Evolutionary conservation across 2,888 invertebrate species (phyloP).

Genomic region (Protonemura montana): DNA sequence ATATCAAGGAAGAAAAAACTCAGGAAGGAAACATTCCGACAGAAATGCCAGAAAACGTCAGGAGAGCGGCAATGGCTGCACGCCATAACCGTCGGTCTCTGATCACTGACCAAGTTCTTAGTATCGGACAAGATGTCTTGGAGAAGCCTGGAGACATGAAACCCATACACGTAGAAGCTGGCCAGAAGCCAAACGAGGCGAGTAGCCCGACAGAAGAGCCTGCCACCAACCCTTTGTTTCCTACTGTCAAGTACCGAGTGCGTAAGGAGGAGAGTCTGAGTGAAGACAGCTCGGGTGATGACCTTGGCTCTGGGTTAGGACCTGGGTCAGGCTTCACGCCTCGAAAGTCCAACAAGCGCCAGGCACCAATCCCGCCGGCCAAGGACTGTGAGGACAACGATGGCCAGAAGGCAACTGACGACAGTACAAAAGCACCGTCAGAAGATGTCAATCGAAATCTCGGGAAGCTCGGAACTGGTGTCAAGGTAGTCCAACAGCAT

Average conservation of each 20-base stretch:
- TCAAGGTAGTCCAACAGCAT: slow-evolving; percentile 37
- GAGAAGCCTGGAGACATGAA: slow-evolving; percentile 56
- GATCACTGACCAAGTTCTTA: not conserved
- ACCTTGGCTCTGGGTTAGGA: slow-evolving; percentile 24
- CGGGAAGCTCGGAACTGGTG: slow-evolving; percentile 7
- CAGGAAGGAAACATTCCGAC: slow-evolving; percentile 63
- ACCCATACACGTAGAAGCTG: not conserved
- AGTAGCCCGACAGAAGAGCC: not conserved
- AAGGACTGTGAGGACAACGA: slow-evolving; percentile 49
- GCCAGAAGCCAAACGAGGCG: not conserved
- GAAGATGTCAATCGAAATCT: not conserved
- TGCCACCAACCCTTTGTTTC: not conserved
- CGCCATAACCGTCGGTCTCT: slow-evolving; percentile 70
- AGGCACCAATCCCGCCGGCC: slow-evolving; percentile 76
- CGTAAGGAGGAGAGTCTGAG: slow-evolving; percentile 51
- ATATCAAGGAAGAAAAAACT: slow-evolving; percentile 1
- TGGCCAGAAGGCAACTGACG: not conserved
- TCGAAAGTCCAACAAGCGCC: slow-evolving; percentile 71
- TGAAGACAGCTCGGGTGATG: slow-evolving; percentile 54
- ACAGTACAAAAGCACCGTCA: too few relatives aligned
- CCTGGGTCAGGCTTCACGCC: slow-evolving; percentile 56
- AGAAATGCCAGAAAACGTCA: slow-evolving; percentile 75
- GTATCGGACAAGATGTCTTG: not conserved
- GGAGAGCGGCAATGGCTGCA: slow-evolving; percentile 76
- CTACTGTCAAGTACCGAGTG: slow-evolving; percentile 10